Conservation (phyloP, 2,888 invertebrate species). For the Ophion slaviceki region DNA sequence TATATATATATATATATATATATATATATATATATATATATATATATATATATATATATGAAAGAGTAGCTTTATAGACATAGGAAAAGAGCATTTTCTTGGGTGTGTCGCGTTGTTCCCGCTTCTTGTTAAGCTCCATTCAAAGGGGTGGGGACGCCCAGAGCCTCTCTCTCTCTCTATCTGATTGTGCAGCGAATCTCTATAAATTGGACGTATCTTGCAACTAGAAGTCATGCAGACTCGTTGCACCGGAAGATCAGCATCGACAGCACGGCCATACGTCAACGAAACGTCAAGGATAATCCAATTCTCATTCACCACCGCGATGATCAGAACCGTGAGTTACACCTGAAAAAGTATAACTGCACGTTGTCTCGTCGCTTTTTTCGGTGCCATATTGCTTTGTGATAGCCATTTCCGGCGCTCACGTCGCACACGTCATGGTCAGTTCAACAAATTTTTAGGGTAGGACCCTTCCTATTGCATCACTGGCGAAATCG, state of each 20-base stretch:
- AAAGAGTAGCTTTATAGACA: constrained; percentile 28
- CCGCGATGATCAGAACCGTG: neutral
- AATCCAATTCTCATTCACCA: constrained; percentile 66
- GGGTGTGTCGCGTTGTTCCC: constrained; percentile 76
- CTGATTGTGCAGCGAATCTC: constrained; percentile 72
- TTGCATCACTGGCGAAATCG: too few relatives aligned
- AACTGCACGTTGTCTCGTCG: too few relatives aligned
- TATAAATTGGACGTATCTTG: constrained; percentile 79
- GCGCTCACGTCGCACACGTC: too few relatives aligned
- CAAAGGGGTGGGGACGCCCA: constrained; percentile 74
- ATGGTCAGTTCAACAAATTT: too few relatives aligned
- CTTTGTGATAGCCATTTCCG: too few relatives aligned
- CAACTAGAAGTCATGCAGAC: constrained; percentile 73
- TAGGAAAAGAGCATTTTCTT: constrained; percentile 80
- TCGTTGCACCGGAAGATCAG: constrained; percentile 66
- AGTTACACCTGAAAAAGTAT: too few relatives aligned
- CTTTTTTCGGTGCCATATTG: too few relatives aligned
- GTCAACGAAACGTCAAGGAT: constrained; percentile 28
- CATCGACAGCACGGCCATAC: constrained; percentile 43
- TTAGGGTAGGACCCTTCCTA: too few relatives aligned
- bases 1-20: neutral
- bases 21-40: neutral
- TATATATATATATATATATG: neutral
- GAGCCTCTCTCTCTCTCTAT: constrained; percentile 57
- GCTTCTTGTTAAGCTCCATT: constrained; percentile 53